Base-by-base conservation (phyloP, 2,888 invertebrate genomes). In the Anarsia innoxiella region DNA sequence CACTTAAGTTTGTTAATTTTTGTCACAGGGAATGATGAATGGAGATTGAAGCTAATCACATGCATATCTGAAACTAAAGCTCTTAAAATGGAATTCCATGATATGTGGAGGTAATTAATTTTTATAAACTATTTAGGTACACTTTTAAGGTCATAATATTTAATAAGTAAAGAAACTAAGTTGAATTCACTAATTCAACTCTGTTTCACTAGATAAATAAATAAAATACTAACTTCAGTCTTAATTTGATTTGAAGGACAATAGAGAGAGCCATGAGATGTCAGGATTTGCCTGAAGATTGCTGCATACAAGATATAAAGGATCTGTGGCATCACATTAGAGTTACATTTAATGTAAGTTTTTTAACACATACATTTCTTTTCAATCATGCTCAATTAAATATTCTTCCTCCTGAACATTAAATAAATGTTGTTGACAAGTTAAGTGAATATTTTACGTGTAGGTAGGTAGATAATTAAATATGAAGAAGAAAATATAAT, bases 221-320 rank as follows among this genome's bases (percentile, higher is more conserved):
- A n/a, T n/a, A n/a, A n/a, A n/a, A n/a, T n/a, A n/a, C n/a, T n/a
- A n/a, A n/a, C n/a, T n/a, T n/a, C n/a, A n/a, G n/a, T n/a, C n/a
- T n/a, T n/a, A n/a, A n/a, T n/a, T 25, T 25, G 3, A 25, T 9
- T 64, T 66, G 14, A 53, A 86, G 86, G 42, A 59, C 66, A 14
- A 67, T 85, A 8, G 85, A 85, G 52, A 72, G 53, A 45, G 63
- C 69, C n/a, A 55, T 86, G 57, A 55, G 84, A 36, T 51, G 54
- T 44, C 69, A 73, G 43, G 66, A 73, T 11, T 44, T 85, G 13
- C 84, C 86, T 0, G 48, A 47, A 13, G 74, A 83, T 41, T 86
- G 84, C 48, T 83, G 78, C 45, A 63, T 85, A 28, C 80, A 77
- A 48, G 84, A 84, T 38, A 64, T 86, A 31, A 77, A 82, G 45